Conservation (phyloP, 2,113 vertebrate species). For the Eleginops maclovinus region DNA sequence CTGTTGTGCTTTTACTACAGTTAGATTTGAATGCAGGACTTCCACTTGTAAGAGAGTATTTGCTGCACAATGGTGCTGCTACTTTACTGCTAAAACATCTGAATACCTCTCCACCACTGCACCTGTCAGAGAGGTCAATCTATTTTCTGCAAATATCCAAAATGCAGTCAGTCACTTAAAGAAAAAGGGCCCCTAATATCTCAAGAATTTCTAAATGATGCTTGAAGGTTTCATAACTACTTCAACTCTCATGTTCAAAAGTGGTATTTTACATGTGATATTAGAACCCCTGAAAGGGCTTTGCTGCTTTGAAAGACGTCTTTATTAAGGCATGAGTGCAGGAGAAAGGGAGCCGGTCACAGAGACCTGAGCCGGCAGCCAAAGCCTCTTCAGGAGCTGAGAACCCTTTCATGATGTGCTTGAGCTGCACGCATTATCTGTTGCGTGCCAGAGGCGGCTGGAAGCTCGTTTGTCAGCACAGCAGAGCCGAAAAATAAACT, state of each 20-base stretch:
- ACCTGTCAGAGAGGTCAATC: conserved; percentile 30
- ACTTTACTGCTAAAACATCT: too few relatives aligned
- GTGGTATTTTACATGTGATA: conserved; percentile 50
- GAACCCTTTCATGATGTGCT: conserved; percentile 70
- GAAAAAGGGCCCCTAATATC: conserved; percentile 44
- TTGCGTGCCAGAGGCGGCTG: conserved; percentile 64
- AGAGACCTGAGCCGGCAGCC: conserved; percentile 42
- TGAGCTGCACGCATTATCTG: conserved; percentile 68
- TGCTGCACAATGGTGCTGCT: too few relatives aligned
- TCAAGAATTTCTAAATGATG: conserved; percentile 67
- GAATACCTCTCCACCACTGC: too few relatives aligned
- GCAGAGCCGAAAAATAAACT: conserved; percentile 54
- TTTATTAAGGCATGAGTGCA: conserved; percentile 66
- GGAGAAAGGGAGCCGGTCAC: conserved; percentile 27
- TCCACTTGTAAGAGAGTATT: too few relatives aligned
- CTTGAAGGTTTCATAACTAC: conserved; percentile 66
- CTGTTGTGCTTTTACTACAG: too few relatives aligned
- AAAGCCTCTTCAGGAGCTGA: conserved; percentile 38
- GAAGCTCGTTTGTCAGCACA: conserved; percentile 68
- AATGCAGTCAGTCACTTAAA: conserved; percentile 37
- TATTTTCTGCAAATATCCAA: background rate
- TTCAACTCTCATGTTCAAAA: conserved; percentile 43
- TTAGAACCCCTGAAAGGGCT: conserved; percentile 41
- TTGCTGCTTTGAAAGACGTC: conserved; percentile 60
- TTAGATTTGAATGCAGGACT: too few relatives aligned